Conservation (phyloP, 37 sponge, comb jelly and placozoan species). For the Hormiphora californensis region DNA sequence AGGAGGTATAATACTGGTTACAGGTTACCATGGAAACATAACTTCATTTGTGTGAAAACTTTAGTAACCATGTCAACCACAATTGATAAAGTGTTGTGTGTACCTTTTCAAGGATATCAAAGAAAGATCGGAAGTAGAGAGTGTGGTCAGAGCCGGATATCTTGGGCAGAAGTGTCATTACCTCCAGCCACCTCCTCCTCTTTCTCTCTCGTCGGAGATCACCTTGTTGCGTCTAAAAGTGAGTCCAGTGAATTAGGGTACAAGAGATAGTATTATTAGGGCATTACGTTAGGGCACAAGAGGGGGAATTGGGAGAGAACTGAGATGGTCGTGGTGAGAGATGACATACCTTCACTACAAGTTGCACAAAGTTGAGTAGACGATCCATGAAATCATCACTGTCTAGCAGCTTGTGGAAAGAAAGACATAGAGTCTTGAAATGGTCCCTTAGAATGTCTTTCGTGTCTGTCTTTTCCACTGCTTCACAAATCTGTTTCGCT, state of each 20-base stretch:
- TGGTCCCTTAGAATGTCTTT: neutral
- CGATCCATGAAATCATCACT: constrained; percentile 53
- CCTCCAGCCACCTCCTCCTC: constrained; percentile 52
- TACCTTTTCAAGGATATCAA: constrained; percentile 51
- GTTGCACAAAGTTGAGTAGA: constrained; percentile 14
- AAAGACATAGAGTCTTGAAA: neutral
- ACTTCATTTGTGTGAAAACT: no score
- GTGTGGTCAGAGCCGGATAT: constrained; percentile 42
- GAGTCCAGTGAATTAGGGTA: neutral
- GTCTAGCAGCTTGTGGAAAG: constrained; percentile 43
- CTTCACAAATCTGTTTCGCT: constrained; percentile 40
- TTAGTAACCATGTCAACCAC: no score
- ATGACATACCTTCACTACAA: constrained; percentile 48
- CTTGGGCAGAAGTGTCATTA: constrained; percentile 35
- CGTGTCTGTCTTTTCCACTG: neutral
- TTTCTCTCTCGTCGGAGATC: constrained; percentile 24
- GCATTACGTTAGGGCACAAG: no score
- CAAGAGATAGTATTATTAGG: no score
- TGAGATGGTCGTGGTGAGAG: no score
- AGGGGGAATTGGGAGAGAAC: no score
- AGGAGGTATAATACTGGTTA: no score
- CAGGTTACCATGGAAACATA: no score
- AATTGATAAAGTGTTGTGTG: no score
- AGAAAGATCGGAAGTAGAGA: constrained; percentile 44
- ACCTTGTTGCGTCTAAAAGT: constrained; percentile 32